Evolutionary conservation across 2,797 vertebrate genomes (phyloP).

Genomic region (Heterohyrax brucei): DNA sequence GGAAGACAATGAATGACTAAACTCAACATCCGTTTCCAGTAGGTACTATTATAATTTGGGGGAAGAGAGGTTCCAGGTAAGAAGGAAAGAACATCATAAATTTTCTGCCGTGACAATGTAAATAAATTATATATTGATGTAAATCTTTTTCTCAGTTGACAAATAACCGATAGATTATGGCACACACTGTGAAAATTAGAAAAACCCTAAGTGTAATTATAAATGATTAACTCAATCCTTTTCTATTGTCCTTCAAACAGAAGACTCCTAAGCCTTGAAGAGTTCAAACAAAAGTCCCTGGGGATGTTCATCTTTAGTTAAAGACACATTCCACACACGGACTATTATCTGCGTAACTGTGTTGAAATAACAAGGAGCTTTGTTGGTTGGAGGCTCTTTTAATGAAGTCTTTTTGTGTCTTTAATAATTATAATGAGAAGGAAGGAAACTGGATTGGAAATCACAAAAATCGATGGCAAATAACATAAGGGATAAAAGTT

Average conservation of each 20-base stretch:
- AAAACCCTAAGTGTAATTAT: neutral
- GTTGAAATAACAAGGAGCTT: neutral
- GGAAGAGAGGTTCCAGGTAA: neutral
- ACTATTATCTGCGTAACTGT: neutral
- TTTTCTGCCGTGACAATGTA: neutral
- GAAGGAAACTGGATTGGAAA: neutral
- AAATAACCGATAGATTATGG: neutral
- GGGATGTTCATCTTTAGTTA: neutral
- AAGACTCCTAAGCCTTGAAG: neutral
- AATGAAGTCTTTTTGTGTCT: neutral
- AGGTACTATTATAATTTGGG: neutral
- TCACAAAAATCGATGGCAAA: neutral
- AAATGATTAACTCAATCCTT: neutral
- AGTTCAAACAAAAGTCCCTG: conserved; percentile 11
- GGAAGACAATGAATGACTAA: neutral
- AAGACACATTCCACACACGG: neutral
- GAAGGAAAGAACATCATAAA: neutral
- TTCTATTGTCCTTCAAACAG: conserved; percentile 4
- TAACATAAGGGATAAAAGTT: neutral
- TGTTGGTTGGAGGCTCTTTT: neutral
- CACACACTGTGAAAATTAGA: neutral
- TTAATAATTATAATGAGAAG: neutral
- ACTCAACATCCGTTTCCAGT: neutral
- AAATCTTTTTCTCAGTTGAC: neutral
- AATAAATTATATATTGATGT: neutral